Conservation (phyloP, 2,888 invertebrate species). For the Hoplodrina blanda region DNA sequence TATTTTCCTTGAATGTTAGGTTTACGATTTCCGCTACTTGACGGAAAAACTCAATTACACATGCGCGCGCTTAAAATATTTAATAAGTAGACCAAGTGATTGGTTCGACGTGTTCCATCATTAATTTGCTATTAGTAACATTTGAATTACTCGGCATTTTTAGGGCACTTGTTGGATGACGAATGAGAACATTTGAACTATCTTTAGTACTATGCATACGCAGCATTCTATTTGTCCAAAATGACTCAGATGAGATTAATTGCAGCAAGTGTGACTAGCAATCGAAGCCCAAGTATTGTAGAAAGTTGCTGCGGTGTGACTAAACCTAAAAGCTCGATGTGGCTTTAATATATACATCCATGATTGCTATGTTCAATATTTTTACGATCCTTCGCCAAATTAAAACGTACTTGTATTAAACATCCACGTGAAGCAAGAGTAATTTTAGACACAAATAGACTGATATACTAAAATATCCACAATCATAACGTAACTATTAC, state of each 20-base stretch:
- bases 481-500: conserved; percentile 9
- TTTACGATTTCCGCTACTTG: conserved; percentile 17
- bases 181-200: conserved; percentile 64
- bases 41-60: conserved; percentile 38
- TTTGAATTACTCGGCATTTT: conserved; percentile 40
- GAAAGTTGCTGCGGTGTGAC: conserved; percentile 31
- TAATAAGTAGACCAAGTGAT: conserved; percentile 18
- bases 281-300: conserved; percentile 41
- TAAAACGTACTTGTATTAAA: conserved; percentile 16
- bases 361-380: conserved; percentile 17
- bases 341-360: neutral
- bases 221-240: conserved; percentile 46
- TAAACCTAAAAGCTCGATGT: conserved; percentile 21
- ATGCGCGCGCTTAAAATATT: conserved; percentile 28
- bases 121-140: conserved; percentile 25
- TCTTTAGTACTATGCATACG: conserved; percentile 54
- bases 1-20: conserved; percentile 7
- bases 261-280: conserved; percentile 47
- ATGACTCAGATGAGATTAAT: conserved; percentile 59
- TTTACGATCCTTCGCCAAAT: conserved; percentile 27
- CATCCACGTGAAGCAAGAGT: conserved; percentile 27
- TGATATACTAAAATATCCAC: conserved; percentile 17
- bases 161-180: conserved; percentile 59
- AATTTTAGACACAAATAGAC: conserved; percentile 32
- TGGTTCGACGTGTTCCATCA: conserved; percentile 20